A percentile compares a stretch with the other conserved stretches of the same genome.
Evolutionary conservation across 2,113 vertebrate genomes (phyloP).

Genomic region (Uria lomvia): DNA sequence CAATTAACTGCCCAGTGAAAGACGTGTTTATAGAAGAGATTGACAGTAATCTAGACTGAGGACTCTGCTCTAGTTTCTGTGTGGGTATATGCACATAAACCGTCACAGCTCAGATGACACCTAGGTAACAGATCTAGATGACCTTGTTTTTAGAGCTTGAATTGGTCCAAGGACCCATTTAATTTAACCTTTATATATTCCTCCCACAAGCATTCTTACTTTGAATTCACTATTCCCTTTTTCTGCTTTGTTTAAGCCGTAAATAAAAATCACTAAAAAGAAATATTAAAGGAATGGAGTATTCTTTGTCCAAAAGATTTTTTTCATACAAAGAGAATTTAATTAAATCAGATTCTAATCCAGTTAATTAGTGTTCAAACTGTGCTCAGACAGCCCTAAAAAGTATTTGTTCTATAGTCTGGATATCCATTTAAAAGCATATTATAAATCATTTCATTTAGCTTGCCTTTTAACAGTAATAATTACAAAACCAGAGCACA

Average conservation of each 20-base stretch:
- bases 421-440: conserved; percentile 17
- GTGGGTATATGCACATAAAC: not conserved
- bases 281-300: not conserved
- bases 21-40: not conserved
- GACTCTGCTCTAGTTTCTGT: not conserved
- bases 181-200: not conserved
- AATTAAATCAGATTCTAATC: conserved; percentile 45
- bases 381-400: not conserved
- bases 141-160: not conserved
- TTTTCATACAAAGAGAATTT: conserved; percentile 11
- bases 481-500: conserved; percentile 35
- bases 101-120: not conserved
- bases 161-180: not conserved
- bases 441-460: conserved; percentile 52
- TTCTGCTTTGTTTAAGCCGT: not conserved
- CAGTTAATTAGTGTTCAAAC: conserved; percentile 29
- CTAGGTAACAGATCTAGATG: not conserved
- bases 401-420: conserved; percentile 32
- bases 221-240: not conserved
- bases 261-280: not conserved
- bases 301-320: not conserved
- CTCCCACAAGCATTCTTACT: not conserved
- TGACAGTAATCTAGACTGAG: not conserved
- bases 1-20: not conserved
- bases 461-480: conserved; percentile 34